Percentiles rank a stretch among this genome's conserved stretches.
Conservation (phyloP, 1,140 invertebrate genomes). For the Eubasilissa regina region DNA sequence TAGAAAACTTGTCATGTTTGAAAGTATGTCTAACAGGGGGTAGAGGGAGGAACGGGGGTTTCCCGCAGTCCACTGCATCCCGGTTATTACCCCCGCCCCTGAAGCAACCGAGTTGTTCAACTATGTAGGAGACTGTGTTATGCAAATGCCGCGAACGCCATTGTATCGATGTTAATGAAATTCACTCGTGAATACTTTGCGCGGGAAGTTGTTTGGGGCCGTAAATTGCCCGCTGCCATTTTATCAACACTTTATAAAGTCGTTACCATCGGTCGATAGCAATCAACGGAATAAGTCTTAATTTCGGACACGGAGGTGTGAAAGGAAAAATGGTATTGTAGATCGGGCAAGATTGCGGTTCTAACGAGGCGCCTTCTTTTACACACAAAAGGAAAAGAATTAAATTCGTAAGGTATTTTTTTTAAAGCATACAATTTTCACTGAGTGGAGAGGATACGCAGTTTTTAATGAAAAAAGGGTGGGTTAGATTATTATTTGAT, state of each 20-base stretch:
- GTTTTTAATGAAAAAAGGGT: no score
- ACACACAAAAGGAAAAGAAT: not conserved
- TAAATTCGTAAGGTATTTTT: not conserved
- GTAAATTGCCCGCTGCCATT: conserved; percentile 44
- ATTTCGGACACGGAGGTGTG: conserved; percentile 31
- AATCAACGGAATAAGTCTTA: conserved; percentile 47
- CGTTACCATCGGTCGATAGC: conserved; percentile 42
- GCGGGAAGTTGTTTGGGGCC: conserved; percentile 42
- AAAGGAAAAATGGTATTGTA: conserved; percentile 39
- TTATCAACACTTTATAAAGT: conserved; percentile 52
- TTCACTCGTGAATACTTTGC: conserved; percentile 54
- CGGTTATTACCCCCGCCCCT: conserved; percentile 22
- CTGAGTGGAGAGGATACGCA: no score
- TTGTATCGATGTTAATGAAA: conserved; percentile 59
- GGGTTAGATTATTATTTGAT: no score
- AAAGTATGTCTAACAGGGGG: not conserved
- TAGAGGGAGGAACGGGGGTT: not conserved
- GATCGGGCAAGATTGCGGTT: conserved; percentile 11
- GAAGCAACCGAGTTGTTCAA: conserved; percentile 22
- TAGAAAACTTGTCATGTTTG: conserved; percentile 20
- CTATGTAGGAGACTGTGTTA: conserved; percentile 48
- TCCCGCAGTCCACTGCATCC: conserved; percentile 40
- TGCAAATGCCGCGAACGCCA: conserved; percentile 49
- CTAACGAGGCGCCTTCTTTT: not conserved
- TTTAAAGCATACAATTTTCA: no score